Conservation (phyloP, 2,888 invertebrate species). For the Villa cingulata region DNA sequence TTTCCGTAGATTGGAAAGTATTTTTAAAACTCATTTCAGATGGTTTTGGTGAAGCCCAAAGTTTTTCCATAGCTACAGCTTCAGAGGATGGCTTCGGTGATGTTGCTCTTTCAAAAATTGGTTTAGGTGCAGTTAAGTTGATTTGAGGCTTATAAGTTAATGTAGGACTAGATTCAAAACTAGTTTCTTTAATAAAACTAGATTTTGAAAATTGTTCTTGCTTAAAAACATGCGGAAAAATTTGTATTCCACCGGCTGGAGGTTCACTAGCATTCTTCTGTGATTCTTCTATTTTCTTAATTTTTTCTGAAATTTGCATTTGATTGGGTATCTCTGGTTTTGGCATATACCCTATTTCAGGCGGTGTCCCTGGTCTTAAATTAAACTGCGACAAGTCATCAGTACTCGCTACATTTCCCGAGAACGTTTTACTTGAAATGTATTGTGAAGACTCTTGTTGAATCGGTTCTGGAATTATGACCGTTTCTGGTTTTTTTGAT, state of each 20-base stretch:
- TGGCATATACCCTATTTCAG: conserved; percentile 51
- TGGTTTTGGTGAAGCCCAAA: conserved; percentile 41
- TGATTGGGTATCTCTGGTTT: conserved; percentile 35
- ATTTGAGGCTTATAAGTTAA: conserved; percentile 35
- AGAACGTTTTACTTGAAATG: background rate
- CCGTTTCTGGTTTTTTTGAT: conserved; percentile 3
- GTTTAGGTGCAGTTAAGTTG: conserved; percentile 23
- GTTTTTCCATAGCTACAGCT: conserved; percentile 52
- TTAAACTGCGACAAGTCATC: conserved; percentile 37
- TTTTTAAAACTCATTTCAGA: conserved; percentile 19
- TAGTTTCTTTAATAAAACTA: conserved; percentile 24
- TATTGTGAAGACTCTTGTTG: background rate
- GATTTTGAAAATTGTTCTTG: conserved; percentile 13
- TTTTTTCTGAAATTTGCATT: conserved; percentile 43
- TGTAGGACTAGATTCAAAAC: conserved; percentile 23
- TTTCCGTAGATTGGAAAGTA: conserved; percentile 18
- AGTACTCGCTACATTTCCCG: background rate
- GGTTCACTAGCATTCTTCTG: conserved; percentile 40
- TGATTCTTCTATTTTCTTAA: conserved; percentile 45
- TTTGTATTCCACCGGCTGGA: conserved; percentile 43
- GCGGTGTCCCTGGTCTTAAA: conserved; percentile 54
- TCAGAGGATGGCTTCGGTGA: conserved; percentile 48
- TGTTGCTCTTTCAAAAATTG: conserved; percentile 30
- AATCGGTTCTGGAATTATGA: conserved; percentile 2
- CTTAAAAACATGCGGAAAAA: conserved; percentile 34